phyloP scores from a whole-genome alignment of 2,797 vertebrate species.

The Prionace glauca region DNA sequence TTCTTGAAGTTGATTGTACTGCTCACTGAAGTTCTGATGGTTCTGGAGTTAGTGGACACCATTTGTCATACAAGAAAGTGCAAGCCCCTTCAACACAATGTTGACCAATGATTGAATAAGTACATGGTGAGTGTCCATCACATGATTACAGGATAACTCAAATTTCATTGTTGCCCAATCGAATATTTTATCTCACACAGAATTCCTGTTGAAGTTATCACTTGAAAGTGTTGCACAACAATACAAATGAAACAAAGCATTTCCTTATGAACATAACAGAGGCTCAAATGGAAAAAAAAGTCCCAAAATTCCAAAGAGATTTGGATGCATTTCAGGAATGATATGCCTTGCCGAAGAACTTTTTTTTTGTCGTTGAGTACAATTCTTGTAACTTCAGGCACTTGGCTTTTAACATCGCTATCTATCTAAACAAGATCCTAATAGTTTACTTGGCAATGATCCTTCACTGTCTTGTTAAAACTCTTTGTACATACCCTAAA shows the following conservation, averaged over 20 bases:
- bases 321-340: slow-evolving; percentile 20
- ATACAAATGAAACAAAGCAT: not conserved
- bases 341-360: not conserved
- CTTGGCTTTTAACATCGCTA: not conserved
- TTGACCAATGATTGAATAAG: not conserved
- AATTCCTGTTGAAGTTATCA: slow-evolving; percentile 7
- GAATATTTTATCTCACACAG: not conserved
- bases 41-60: not conserved
- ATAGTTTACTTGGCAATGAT: slow-evolving; percentile 21
- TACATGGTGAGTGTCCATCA: not conserved
- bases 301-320: not conserved
- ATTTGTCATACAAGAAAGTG: not conserved
- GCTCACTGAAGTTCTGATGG: not conserved
- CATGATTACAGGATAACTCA: not conserved
- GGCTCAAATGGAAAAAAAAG: not conserved
- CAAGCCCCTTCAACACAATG: not conserved
- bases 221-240: not conserved
- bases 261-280: not conserved
- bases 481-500: slow-evolving; percentile 18
- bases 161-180: not conserved
- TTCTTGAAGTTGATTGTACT: not conserved
- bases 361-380: not conserved
- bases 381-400: not conserved
- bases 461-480: slow-evolving; percentile 4
- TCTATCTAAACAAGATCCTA: slow-evolving; percentile 17